These are phyloP conservation scores for Narcine bancroftii DNA, from an alignment of 2,113 vertebrate species.

Conservation along the genomic window DNA sequence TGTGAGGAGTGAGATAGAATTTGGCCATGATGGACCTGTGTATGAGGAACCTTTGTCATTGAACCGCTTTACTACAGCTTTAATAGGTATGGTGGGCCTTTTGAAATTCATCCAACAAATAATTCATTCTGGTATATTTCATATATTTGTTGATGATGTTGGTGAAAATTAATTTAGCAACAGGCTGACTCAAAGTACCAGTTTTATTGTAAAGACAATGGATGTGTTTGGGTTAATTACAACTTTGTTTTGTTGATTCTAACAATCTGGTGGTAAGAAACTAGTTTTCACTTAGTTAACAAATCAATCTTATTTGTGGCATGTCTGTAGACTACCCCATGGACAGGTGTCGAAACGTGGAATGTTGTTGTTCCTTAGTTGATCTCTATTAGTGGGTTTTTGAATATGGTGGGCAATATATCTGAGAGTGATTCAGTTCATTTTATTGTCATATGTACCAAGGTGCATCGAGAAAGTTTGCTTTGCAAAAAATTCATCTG, in stretches of 20 bases:
- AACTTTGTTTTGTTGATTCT: neutral
- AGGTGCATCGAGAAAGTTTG: too few relatives aligned
- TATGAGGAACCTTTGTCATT: constrained; percentile 91
- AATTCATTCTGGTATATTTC: neutral
- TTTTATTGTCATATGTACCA: too few relatives aligned
- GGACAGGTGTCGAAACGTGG: too few relatives aligned
- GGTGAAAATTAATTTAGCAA: neutral
- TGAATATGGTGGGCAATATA: neutral
- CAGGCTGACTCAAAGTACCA: neutral
- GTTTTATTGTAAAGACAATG: neutral
- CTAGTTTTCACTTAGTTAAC: neutral
- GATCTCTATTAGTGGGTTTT: neutral
- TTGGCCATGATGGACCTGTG: constrained; percentile 85
- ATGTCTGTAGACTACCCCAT: neutral
- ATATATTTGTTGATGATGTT: neutral
- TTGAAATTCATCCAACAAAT: neutral
- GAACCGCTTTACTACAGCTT: constrained; percentile 92
- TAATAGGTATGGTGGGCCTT: constrained; percentile 68
- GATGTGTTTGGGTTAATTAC: neutral
- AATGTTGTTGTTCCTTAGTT: neutral
- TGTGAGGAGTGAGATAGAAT: constrained; percentile 88
- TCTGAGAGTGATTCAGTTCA: neutral
- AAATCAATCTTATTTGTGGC: neutral
- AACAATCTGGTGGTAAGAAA: neutral
- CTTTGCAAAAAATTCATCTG: too few relatives aligned